A percentile compares a stretch with the other conserved stretches of the same genome.
These are phyloP conservation scores for Standfussiana lucernea DNA, from an alignment of 2,888 invertebrate genomes.

Conservation along the genomic window DNA sequence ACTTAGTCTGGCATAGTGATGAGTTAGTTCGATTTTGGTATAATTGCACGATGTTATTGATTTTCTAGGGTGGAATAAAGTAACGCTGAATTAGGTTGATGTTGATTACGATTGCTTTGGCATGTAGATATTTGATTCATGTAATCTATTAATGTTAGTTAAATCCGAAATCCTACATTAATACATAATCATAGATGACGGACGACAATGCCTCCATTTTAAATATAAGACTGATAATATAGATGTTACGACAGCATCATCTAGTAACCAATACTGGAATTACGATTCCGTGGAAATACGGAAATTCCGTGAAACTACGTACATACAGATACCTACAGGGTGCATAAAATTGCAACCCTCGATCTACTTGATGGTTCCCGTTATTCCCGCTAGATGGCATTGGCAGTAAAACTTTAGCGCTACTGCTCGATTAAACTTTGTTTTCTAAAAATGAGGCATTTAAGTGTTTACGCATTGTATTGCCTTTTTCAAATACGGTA, in stretches of 20 bases:
- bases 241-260: slow-evolving; percentile 9
- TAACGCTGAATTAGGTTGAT: neutral
- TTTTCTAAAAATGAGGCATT: neutral
- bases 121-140: neutral
- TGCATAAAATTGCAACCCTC: slow-evolving; percentile 42
- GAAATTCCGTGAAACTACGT: neutral
- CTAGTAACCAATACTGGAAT: slow-evolving; percentile 30
- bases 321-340: slow-evolving; percentile 9
- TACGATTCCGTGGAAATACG: neutral
- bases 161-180: neutral
- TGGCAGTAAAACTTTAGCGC: neutral
- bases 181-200: neutral
- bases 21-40: neutral
- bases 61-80: neutral
- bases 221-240: neutral
- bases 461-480: neutral
- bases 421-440: neutral
- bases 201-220: neutral
- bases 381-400: slow-evolving; percentile 44
- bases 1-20: neutral
- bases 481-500: neutral
- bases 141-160: neutral
- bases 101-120: neutral
- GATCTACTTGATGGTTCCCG: slow-evolving; percentile 23
- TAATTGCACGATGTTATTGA: neutral